Percentiles rank a stretch among this genome's conserved stretches.
These are phyloP conservation scores for Anhinga anhinga DNA, from an alignment of 2,113 vertebrate genomes.

Conservation along the genomic window DNA sequence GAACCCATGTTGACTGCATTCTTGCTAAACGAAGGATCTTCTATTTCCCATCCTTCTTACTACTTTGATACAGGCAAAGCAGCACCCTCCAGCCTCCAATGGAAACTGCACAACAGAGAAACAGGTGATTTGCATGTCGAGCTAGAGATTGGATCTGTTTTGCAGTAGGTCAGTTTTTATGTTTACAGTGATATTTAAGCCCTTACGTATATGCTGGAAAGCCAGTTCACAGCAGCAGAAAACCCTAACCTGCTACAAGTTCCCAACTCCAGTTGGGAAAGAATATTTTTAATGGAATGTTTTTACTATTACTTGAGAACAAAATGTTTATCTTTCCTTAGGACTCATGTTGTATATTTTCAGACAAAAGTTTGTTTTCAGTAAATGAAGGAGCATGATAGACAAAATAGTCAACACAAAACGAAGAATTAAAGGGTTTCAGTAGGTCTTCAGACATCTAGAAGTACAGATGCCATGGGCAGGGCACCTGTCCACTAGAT, in stretches of 20 bases:
- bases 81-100: neutral
- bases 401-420: neutral
- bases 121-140: neutral
- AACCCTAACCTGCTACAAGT: neutral
- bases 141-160: neutral
- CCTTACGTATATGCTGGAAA: neutral
- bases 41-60: too few species aligned
- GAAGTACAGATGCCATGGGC: neutral
- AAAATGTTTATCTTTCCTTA: neutral
- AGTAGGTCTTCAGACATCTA: neutral
- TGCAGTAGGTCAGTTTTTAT: neutral
- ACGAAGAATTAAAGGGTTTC: neutral
- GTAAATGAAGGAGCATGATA: neutral
- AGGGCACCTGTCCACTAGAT: too few species aligned
- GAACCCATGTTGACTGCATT: too few species aligned
- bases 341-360: neutral
- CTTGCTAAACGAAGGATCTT: neutral
- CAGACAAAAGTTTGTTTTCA: neutral
- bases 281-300: neutral
- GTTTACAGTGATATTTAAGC: neutral
- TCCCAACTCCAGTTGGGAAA: neutral
- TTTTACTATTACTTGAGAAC: neutral
- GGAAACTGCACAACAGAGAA: neutral
- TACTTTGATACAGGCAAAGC: neutral
- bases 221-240: neutral